Base-by-base conservation (phyloP, 2,888 invertebrate genomes). In the Macropis europaea region DNA sequence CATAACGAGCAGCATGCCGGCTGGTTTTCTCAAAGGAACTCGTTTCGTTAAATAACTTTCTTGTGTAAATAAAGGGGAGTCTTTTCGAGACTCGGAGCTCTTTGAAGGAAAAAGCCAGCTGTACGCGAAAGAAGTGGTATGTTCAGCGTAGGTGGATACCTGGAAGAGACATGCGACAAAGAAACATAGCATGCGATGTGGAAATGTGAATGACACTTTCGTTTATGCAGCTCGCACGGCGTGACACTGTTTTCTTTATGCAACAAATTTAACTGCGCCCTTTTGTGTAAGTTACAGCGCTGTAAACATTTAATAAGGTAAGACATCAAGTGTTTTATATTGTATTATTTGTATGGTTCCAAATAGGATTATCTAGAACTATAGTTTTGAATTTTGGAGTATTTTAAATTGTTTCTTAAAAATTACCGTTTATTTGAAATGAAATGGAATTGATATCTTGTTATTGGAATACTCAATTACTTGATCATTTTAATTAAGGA, bases 31-130 rank as follows among this genome's bases (percentile, higher is more conserved):
- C 30, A 59, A 63, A 70, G 60, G 45, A 57, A 53, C 66, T 63
- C 34, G 62, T 38, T 76, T 76, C 66, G 69, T 76, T 73, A 76
- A 60, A 56, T 42, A 67, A 43, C 54, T 43, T 34, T 50, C 66
- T 43, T 30, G 36, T 53, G 22, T 53, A 76, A 54, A 69, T 57
- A 66, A 59, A 66, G 62, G 24, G 28, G 17, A 52, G 56, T 53
- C 52, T 38, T 72, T 64, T 71, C 22, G 60, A 15, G 13, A 13
- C 30, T 42, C 13, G 45, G 19, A 32, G 30, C 53, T 36, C 57
- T 66, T 66, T 64, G 59, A 59, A 36, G 38, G 38, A 48, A 40
- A 53, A 61, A 54, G 54, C 61, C 53, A 63, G 63, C 54, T 53
- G 38, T 52, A 34, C 54, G 34, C 47, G 68, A 63, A 68, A 53